These are phyloP conservation scores for Sclerodermus sp. DNA, from an alignment of 2,888 invertebrate species.

Conservation along the genomic window DNA sequence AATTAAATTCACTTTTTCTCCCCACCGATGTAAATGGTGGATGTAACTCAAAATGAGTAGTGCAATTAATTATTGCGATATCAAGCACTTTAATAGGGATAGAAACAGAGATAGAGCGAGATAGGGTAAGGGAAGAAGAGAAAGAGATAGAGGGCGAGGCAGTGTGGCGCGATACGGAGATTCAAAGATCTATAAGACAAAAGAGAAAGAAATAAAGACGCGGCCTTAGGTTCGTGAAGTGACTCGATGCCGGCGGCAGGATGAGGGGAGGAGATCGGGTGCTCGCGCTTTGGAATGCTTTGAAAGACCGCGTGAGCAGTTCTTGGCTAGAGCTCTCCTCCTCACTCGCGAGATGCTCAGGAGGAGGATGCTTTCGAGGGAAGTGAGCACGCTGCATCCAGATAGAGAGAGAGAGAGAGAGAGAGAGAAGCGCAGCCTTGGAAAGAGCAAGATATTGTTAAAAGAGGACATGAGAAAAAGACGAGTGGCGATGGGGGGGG, in stretches of 20 bases:
- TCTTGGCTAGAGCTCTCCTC: conserved; percentile 37
- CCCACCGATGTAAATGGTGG: no score
- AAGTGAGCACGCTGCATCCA: conserved; percentile 22
- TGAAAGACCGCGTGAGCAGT: conserved; percentile 53
- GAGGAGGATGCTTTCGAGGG: conserved; percentile 43
- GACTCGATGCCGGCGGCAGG: conserved; percentile 29
- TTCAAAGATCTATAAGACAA: conserved; percentile 37
- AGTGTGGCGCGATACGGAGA: conserved; percentile 7
- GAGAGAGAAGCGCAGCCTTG: conserved; percentile 18
- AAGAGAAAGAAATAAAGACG: conserved; percentile 42
- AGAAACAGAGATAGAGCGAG: not conserved
- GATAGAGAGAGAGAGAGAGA: not conserved
- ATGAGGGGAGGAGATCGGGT: conserved; percentile 10
- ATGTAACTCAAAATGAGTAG: no score
- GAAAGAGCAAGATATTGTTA: no score
- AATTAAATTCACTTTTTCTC: no score
- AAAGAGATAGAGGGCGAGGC: conserved; percentile 8
- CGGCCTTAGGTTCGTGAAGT: conserved; percentile 36
- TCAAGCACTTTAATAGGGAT: no score
- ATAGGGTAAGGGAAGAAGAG: not conserved
- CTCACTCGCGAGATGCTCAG: conserved; percentile 39
- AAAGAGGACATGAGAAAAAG: no score
- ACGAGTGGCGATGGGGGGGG: no score
- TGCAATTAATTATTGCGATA: no score
- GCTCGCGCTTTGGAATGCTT: conserved; percentile 56